phyloP scores from a whole-genome alignment of 2,888 invertebrate species.

The Macropis europaea region DNA sequence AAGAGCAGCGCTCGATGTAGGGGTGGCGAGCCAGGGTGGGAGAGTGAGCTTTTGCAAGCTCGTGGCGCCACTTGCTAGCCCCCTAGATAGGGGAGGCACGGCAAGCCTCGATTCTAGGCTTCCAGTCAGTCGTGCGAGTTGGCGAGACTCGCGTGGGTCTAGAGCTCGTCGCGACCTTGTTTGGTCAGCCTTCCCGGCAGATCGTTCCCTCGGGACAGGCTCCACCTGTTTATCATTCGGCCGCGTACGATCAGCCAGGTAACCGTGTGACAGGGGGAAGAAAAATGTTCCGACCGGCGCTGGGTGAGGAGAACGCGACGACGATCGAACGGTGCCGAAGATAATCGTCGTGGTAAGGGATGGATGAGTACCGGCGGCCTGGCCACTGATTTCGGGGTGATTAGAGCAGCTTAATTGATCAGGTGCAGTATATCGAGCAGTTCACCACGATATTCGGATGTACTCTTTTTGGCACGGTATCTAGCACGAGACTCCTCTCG shows the following conservation, averaged over 20 bases:
- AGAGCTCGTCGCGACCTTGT: conserved; percentile 28
- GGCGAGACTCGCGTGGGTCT: conserved; percentile 62
- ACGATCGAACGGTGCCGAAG: conserved; percentile 35
- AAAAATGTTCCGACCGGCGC: conserved; percentile 26
- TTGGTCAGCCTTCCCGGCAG: conserved; percentile 26
- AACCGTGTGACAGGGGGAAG: not conserved
- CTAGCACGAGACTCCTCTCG: not conserved
- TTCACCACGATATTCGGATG: conserved; percentile 16
- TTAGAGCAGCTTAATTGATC: conserved; percentile 69
- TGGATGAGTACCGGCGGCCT: conserved; percentile 56
- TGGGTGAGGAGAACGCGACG: conserved; percentile 11
- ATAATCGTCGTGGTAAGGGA: conserved; percentile 57
- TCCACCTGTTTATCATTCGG: conserved; percentile 37
- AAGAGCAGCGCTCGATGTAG: conserved; percentile 33
- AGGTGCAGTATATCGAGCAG: conserved; percentile 62
- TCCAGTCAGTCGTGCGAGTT: conserved; percentile 66
- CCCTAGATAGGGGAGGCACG: conserved; percentile 10
- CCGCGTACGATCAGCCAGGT: not conserved
- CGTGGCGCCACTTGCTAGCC: conserved; percentile 59
- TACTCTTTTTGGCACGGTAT: not conserved
- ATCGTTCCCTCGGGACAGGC: conserved; percentile 21
- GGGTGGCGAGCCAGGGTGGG: not conserved
- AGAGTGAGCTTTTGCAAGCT: conserved; percentile 51
- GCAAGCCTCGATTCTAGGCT: conserved; percentile 63
- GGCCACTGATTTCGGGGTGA: conserved; percentile 48